A percentile compares a stretch with the other conserved stretches of the same genome.
phyloP scores from a whole-genome alignment of 1,140 invertebrate species.

The Gryllus bimaculatus region DNA sequence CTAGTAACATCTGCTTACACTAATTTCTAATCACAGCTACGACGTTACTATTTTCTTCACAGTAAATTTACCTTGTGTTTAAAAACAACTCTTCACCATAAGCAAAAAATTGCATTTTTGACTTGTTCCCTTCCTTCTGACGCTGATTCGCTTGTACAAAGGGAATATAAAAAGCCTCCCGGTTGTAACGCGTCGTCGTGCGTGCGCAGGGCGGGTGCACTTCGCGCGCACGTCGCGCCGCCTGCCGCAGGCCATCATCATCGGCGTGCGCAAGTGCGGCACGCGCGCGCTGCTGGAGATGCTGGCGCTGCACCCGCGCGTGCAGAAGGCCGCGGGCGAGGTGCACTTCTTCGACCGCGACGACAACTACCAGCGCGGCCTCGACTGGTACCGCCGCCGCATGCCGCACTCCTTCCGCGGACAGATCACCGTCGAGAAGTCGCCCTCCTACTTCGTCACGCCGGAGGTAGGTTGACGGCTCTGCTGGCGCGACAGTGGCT shows the following conservation, averaged over 20 bases:
- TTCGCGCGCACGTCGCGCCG: constrained; percentile 41
- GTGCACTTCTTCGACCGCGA: constrained; percentile 91
- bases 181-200: constrained; percentile 28
- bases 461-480: constrained; percentile 57
- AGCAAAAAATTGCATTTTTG: too few species aligned
- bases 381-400: constrained; percentile 86
- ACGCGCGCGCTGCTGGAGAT: constrained; percentile 89
- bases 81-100: too few species aligned
- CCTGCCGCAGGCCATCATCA: constrained; percentile 75
- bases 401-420: constrained; percentile 85
- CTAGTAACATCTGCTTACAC: too few species aligned
- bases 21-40: too few species aligned
- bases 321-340: constrained; percentile 86
- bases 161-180: too few species aligned
- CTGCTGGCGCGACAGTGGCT: too few species aligned
- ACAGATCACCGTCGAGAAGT: constrained; percentile 95
- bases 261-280: constrained; percentile 89
- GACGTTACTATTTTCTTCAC: too few species aligned
- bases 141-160: too few species aligned
- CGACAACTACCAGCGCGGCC: constrained; percentile 78
- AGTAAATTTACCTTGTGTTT: too few species aligned
- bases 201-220: constrained; percentile 36
- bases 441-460: constrained; percentile 94
- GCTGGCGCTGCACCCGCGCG: constrained; percentile 84
- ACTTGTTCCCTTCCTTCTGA: too few species aligned